These are phyloP conservation scores for Gorsachius goisagi DNA, from an alignment of 2,113 vertebrate genomes.

Conservation along the genomic window DNA sequence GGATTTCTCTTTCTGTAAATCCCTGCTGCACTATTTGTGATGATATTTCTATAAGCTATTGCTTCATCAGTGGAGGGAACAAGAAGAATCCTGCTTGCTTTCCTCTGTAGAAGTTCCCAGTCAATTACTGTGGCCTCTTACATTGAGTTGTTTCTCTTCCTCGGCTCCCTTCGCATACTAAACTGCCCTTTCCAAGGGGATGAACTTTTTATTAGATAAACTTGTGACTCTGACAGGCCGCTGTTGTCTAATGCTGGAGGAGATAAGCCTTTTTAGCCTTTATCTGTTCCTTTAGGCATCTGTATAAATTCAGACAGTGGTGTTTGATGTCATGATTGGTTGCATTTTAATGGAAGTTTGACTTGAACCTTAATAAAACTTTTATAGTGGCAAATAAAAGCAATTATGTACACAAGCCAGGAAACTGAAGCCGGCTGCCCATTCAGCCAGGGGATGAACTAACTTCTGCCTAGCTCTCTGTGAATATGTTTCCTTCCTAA, in stretches of 20 bases:
- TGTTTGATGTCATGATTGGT: constrained; percentile 21
- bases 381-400: background rate
- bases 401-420: background rate
- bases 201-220: background rate
- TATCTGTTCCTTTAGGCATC: constrained; percentile 21
- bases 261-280: constrained; percentile 23
- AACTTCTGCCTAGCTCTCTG: background rate
- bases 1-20: background rate
- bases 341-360: constrained; percentile 33
- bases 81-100: background rate
- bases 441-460: background rate
- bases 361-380: constrained; percentile 11
- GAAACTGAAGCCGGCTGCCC: background rate
- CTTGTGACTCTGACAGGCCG: background rate
- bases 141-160: background rate
- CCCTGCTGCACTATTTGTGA: background rate
- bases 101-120: background rate
- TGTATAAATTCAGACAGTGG: constrained; percentile 4
- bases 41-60: background rate
- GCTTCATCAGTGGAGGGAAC: background rate
- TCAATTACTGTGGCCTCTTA: background rate
- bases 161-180: background rate
- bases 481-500: background rate
- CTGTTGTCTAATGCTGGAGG: background rate
- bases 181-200: constrained; percentile 14